Base-by-base conservation (phyloP, 2,113 vertebrate species). In the Mobula birostris region DNA sequence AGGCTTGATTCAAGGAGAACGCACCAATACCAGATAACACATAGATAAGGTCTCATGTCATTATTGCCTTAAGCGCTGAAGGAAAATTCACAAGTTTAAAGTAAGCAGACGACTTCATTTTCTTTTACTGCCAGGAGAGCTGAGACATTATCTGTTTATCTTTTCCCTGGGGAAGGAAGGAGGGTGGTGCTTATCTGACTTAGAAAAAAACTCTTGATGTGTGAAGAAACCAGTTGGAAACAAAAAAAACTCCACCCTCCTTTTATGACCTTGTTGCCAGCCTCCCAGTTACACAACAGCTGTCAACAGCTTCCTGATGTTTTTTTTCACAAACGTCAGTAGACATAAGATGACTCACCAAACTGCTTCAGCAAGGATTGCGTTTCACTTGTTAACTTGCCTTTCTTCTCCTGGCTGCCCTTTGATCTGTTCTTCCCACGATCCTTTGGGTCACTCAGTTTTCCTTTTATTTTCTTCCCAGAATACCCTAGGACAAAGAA, bases 321-420 rank as follows among this genome's bases (percentile, higher is more conserved):
- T 93, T 48, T 21, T 74, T 27, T 76, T 40, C 48, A 74, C 72
- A 74, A 76, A 76, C 91, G 24, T 12, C 66, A 48, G 72, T 68
- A 36, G 63, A 79, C 79, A 36, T 17, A 36, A 0, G 5, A 2
- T 5, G 94, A 96, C 97, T 97, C 97, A 99, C 98, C 98, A 96
- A 99, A 96, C 95, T 98, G 98, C 96, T 97, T 98, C 95, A 99
- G 97, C 32, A 99, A 97, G n/a, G 98, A 98, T 95, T 97, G 97
- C 8, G 97, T 97, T 94, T 98, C 97, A 92, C 98, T 96, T 97
- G 98, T 98, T 96, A 97, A 97, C 96, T 97, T 97, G 95, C 99
- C 98, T 96, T 98, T 99, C 96, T 98, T 98, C 96, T 99, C 98
- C 0, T 97, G 97, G 94, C 98, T 98, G 96, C 94, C 97, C 96